Percentiles rank a stretch among this genome's conserved stretches.
These are phyloP conservation scores for Scomber scombrus DNA, from an alignment of 2,113 vertebrate genomes.

Conservation along the genomic window DNA sequence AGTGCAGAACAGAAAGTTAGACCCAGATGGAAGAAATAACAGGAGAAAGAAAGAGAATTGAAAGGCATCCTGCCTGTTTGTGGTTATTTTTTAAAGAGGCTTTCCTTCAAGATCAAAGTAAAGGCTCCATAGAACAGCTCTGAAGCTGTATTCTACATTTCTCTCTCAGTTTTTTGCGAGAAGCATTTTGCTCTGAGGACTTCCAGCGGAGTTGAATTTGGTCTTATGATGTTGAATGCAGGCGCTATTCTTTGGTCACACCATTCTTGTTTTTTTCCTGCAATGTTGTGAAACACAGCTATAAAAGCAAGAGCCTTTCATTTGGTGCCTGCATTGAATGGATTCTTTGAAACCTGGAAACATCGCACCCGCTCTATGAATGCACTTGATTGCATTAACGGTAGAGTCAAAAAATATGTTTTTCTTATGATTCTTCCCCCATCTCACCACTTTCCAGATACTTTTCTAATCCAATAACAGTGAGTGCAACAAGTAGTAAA, in stretches of 20 bases:
- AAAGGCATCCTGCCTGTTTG: conserved; percentile 43
- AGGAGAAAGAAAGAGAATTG: conserved; percentile 2
- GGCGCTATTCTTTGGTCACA: background rate
- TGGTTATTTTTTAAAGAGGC: conserved; percentile 46
- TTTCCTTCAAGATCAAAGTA: conserved; percentile 53
- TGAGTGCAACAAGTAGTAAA: too few species aligned
- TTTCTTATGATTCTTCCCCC: background rate
- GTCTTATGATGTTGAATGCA: conserved; percentile 14
- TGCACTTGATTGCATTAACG: background rate
- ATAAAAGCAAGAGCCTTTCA: background rate
- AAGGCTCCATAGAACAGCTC: conserved; percentile 35
- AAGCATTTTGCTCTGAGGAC: conserved; percentile 29
- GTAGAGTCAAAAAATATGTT: background rate
- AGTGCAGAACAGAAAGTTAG: background rate
- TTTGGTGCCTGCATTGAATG: background rate
- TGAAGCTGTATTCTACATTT: conserved; percentile 42
- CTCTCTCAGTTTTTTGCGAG: background rate
- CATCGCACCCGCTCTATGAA: background rate
- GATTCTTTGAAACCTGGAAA: conserved; percentile 4
- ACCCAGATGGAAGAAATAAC: conserved; percentile 9
- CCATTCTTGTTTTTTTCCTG: conserved; percentile 2
- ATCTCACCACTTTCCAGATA: background rate
- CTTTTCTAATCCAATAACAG: too few species aligned
- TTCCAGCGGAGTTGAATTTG: background rate
- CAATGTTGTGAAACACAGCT: background rate